Evolutionary conservation across 1,140 invertebrate species (phyloP).

Genomic region (Zaprionus nigranus): DNA sequence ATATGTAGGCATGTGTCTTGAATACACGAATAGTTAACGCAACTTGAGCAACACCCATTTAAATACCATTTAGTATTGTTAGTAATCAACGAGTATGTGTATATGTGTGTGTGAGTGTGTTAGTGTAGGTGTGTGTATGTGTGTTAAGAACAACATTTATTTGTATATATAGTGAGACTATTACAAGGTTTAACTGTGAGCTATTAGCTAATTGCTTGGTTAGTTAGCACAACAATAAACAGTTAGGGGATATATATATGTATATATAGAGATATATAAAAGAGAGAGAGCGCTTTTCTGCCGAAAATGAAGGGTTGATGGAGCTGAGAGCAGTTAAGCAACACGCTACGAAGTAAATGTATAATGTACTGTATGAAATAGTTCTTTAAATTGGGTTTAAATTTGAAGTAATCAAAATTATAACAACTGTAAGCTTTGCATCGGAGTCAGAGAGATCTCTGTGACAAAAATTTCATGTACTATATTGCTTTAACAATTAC

Average conservation of each 20-base stretch:
- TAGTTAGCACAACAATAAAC: constrained; percentile 40
- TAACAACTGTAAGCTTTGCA: not conserved
- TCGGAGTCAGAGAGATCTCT: not conserved
- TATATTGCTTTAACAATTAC: not conserved
- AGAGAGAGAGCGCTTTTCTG: constrained; percentile 6
- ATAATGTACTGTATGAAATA: not conserved
- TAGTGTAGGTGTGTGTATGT: constrained; percentile 1
- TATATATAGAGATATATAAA: constrained; percentile 8
- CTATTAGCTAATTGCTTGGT: constrained; percentile 18
- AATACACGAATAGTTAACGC: not conserved
- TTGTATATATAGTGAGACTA: constrained; percentile 49
- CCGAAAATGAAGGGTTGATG: not conserved
- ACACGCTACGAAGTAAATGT: not conserved
- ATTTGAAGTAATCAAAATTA: not conserved
- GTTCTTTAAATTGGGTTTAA: not conserved
- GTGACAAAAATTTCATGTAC: not conserved
- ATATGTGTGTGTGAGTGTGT: not conserved
- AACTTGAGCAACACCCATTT: constrained; percentile 13
- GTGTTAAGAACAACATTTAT: constrained; percentile 58
- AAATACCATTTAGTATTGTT: constrained; percentile 19
- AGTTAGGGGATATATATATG: constrained; percentile 25
- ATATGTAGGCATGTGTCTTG: constrained; percentile 7
- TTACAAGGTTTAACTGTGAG: constrained; percentile 43
- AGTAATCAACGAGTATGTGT: constrained; percentile 4
- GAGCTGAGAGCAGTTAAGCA: not conserved